phyloP scores from a whole-genome alignment of 2,888 invertebrate genomes.

The Anarsia innoxiella region DNA sequence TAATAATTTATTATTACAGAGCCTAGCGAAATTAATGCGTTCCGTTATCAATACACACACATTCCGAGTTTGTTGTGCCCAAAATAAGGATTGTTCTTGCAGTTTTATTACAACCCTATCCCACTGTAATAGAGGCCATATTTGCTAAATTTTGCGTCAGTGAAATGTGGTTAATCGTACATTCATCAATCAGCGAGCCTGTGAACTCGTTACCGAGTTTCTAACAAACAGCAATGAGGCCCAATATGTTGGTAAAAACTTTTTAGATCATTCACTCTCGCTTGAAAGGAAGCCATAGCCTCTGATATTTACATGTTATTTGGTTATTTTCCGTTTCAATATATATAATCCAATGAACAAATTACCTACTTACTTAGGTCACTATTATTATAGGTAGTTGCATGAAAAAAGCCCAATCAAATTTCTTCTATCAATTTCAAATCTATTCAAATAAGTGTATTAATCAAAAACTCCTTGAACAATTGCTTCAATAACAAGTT shows the following conservation, averaged over 20 bases:
- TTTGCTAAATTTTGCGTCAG: constrained; percentile 2
- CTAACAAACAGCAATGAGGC: constrained; percentile 51
- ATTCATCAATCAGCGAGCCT: constrained; percentile 65
- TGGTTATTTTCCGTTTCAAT: no score
- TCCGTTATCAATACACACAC: constrained; percentile 49
- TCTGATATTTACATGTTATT: no score
- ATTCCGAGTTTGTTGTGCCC: constrained; percentile 29
- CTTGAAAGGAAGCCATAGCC: constrained; percentile 49
- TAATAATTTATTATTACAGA: constrained; percentile 8
- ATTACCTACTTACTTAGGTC: no score
- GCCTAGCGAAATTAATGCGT: constrained; percentile 44
- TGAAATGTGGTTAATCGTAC: constrained; percentile 29
- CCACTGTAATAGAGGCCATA: constrained; percentile 2
- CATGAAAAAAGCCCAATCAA: no score
- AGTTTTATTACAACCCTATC: background rate
- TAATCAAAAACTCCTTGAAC: no score
- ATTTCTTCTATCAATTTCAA: no score
- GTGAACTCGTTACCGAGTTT: constrained; percentile 68
- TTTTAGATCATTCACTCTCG: constrained; percentile 69
- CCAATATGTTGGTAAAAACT: constrained; percentile 58
- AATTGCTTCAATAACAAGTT: no score
- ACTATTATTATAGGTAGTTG: no score
- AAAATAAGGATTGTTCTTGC: no score
- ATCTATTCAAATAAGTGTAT: no score
- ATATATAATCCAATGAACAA: no score